These are phyloP conservation scores for Tipula confusa DNA, from an alignment of 2,888 invertebrate genomes.

Conservation along the genomic window DNA sequence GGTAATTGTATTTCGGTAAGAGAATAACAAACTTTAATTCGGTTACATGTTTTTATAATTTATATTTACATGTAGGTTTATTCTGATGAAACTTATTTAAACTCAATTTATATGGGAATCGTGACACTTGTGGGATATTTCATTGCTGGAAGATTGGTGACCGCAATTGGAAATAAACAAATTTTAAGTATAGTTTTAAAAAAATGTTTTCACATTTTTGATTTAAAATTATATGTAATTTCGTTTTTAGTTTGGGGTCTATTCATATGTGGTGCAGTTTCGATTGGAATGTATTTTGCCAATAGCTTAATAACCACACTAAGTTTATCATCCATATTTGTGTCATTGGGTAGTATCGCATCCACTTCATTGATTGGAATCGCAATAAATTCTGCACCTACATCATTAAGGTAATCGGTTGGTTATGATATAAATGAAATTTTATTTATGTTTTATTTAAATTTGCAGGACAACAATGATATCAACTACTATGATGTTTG, in stretches of 20 bases:
- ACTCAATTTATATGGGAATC: not conserved
- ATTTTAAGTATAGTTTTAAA: not conserved
- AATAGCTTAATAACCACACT: slow-evolving; percentile 53
- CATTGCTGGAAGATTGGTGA: not conserved
- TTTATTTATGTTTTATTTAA: not conserved
- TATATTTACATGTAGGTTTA: not conserved
- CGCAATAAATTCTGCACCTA: slow-evolving; percentile 45
- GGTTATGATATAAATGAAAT: not conserved
- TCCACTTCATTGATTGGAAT: slow-evolving; percentile 45
- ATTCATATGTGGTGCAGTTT: not conserved
- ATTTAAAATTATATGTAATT: not conserved
- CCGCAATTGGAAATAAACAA: not conserved
- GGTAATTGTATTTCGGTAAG: not conserved
- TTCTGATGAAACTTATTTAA: not conserved
- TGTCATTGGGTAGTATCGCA: slow-evolving; percentile 52
- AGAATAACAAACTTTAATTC: not conserved
- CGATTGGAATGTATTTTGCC: slow-evolving; percentile 55
- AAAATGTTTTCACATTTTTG: too few relatives aligned
- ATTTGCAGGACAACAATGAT: slow-evolving; percentile 65
- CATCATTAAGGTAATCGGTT: slow-evolving; percentile 43
- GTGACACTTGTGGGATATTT: not conserved
- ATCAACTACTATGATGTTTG: slow-evolving; percentile 65
- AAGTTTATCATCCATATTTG: slow-evolving; percentile 54
- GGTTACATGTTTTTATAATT: not conserved
- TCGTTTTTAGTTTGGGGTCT: not conserved